A percentile compares a stretch with the other conserved stretches of the same genome.
Evolutionary conservation across 2,888 invertebrate species (phyloP).

Genomic region (Rhagium mordax): DNA sequence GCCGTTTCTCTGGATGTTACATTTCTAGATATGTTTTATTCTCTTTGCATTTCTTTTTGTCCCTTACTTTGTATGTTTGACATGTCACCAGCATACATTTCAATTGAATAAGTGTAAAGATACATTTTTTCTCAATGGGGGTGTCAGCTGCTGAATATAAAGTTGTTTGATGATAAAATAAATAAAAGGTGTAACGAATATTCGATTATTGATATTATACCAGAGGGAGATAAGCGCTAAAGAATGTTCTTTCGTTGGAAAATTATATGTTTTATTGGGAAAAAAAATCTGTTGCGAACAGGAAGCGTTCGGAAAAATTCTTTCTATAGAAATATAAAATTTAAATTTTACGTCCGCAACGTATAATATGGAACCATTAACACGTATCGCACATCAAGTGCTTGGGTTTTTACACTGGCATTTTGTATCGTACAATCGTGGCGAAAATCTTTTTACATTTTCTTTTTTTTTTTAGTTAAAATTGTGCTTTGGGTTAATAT

Average conservation of each 20-base stretch:
- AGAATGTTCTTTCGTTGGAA: background rate
- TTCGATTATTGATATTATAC: background rate
- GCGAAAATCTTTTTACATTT: no score
- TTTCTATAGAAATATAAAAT: no score
- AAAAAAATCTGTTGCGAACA: background rate
- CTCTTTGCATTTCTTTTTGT: constrained; percentile 13
- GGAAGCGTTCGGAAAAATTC: background rate
- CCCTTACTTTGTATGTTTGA: constrained; percentile 27
- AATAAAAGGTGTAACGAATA: constrained; percentile 23
- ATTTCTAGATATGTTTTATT: constrained; percentile 34
- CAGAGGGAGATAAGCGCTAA: background rate
- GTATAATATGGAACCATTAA: no score
- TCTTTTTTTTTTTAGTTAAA: no score
- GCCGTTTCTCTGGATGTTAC: constrained; percentile 14
- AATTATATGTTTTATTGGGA: background rate
- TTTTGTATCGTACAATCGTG: no score
- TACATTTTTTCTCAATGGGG: constrained; percentile 9
- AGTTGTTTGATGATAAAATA: constrained; percentile 7
- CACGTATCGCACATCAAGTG: no score
- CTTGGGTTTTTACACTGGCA: no score
- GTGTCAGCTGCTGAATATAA: background rate
- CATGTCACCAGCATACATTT: constrained; percentile 33
- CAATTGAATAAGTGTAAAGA: constrained; percentile 27
- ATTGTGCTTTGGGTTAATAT: no score
- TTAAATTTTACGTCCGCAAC: no score